Percentiles rank a stretch among this genome's conserved stretches.
Evolutionary conservation across 2,797 vertebrate species (phyloP).

Genomic region (Pseudomugil gertrudae): DNA sequence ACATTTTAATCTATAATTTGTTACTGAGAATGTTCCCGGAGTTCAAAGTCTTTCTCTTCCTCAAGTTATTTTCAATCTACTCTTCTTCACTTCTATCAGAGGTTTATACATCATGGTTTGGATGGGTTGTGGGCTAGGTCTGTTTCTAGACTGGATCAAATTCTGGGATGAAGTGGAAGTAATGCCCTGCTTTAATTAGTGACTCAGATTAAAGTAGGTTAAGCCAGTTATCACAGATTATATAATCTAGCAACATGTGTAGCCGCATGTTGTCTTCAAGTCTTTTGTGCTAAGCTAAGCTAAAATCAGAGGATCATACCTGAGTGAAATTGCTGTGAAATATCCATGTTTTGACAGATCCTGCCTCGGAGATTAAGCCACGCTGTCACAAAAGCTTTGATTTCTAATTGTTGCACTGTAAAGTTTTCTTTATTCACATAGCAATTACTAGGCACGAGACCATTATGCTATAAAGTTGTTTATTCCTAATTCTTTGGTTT

Average conservation of each 20-base stretch:
- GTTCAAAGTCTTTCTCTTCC: not conserved
- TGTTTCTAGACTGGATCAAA: not conserved
- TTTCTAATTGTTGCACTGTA: no score
- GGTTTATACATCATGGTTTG: not conserved
- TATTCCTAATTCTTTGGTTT: not conserved
- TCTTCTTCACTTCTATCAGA: not conserved
- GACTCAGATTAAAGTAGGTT: not conserved
- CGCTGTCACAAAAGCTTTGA: no score
- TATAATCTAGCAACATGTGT: not conserved
- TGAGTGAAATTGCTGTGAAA: not conserved
- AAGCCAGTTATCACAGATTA: slow-evolving; percentile 1
- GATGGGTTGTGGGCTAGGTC: not conserved
- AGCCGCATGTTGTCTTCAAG: not conserved
- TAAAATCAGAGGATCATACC: not conserved
- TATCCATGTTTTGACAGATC: no score
- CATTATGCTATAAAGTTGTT: not conserved
- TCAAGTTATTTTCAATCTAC: not conserved
- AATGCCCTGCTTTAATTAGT: not conserved
- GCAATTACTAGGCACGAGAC: not conserved
- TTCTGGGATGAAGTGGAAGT: not conserved
- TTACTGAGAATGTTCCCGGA: no score
- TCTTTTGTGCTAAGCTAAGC: not conserved
- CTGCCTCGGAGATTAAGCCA: no score
- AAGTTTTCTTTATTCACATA: not conserved
- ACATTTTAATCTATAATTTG: no score